Conservation (phyloP, 1,140 invertebrate genomes). For the Calycopis cecrops region DNA sequence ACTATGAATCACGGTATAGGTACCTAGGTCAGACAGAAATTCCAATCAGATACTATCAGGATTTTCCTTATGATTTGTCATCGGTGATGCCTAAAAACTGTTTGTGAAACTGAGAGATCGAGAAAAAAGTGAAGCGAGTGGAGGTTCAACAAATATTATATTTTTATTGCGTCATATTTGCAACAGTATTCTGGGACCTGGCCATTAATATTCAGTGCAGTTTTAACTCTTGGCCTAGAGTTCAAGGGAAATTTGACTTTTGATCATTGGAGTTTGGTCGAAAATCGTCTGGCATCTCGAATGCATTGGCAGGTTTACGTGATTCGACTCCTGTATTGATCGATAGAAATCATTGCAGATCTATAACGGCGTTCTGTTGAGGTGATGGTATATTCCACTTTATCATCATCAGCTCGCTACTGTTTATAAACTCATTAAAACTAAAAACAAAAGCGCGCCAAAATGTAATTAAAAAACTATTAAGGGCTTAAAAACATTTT, state of each 20-base stretch:
- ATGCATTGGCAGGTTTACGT: conserved; percentile 25
- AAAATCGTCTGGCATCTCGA: conserved; percentile 18
- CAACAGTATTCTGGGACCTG: conserved; percentile 2
- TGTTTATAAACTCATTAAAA: too few relatives aligned
- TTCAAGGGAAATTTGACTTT: background rate
- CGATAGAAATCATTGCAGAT: conserved; percentile 25
- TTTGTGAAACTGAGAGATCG: too few relatives aligned
- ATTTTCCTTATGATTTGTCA: too few relatives aligned
- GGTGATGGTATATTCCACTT: background rate
- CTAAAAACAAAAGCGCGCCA: too few relatives aligned
- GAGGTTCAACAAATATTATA: background rate
- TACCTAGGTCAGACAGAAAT: too few relatives aligned
- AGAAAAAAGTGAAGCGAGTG: background rate
- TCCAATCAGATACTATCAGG: too few relatives aligned
- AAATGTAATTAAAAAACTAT: too few relatives aligned
- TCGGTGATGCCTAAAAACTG: too few relatives aligned
- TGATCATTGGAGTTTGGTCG: background rate
- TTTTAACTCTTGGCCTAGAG: background rate
- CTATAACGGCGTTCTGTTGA: conserved; percentile 18
- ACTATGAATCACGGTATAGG: too few relatives aligned
- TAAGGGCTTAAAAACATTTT: too few relatives aligned
- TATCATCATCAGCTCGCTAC: too few relatives aligned
- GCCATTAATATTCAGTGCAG: conserved; percentile 9
- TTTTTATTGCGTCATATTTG: conserved; percentile 5
- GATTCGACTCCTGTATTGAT: conserved; percentile 28